These are phyloP conservation scores for Hermodice carunculata DNA, from an alignment of 2,888 invertebrate species.

Conservation along the genomic window DNA sequence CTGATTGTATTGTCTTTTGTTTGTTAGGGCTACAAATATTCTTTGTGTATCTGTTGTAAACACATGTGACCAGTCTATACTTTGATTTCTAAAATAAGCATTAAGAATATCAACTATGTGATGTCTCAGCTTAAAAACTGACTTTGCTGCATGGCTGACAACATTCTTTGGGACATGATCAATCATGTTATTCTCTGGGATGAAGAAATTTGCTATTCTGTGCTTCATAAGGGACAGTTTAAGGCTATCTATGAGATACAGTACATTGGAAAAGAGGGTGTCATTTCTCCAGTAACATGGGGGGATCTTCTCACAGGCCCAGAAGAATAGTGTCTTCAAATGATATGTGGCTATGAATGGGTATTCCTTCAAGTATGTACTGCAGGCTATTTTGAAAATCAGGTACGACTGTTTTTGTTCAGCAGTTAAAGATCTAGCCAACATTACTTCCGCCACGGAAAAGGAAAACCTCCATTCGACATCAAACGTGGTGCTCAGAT, in stretches of 20 bases:
- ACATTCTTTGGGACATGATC: slow-evolving; percentile 30
- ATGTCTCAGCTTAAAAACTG: no score
- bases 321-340: slow-evolving; percentile 47
- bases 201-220: slow-evolving; percentile 47
- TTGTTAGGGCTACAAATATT: no score
- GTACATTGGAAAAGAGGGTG: slow-evolving; percentile 42
- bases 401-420: slow-evolving; percentile 48
- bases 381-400: slow-evolving; percentile 40
- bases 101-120: no score
- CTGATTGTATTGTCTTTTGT: no score
- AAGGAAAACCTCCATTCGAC: slow-evolving; percentile 50
- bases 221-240: slow-evolving; percentile 40
- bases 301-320: slow-evolving; percentile 46
- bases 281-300: slow-evolving; percentile 41
- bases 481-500: slow-evolving; percentile 40
- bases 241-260: slow-evolving; percentile 43
- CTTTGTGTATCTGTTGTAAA: no score
- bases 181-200: slow-evolving; percentile 46
- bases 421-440: slow-evolving; percentile 44
- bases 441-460: slow-evolving; percentile 42
- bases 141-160: not conserved
- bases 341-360: slow-evolving; percentile 35
- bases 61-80: no score
- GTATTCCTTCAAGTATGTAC: slow-evolving; percentile 36
- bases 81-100: no score